Conservation (phyloP, 2,797 vertebrate genomes). For the Gadopsis bispinosus region DNA sequence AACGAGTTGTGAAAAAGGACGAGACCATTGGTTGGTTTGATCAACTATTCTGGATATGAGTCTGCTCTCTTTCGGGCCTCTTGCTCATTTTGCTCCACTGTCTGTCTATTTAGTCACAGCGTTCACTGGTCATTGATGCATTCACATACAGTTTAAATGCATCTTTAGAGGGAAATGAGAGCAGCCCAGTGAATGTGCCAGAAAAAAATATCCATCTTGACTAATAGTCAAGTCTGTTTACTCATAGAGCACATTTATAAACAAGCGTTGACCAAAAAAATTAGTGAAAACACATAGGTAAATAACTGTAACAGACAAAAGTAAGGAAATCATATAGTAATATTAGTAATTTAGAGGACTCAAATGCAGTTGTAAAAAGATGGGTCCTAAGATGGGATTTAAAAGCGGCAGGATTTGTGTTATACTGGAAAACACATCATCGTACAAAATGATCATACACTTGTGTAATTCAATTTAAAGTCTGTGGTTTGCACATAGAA, state of each 20-base stretch:
- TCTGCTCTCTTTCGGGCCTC: background rate
- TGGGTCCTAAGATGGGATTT: too few species aligned
- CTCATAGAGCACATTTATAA: background rate
- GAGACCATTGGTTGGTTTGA: constrained; percentile 41
- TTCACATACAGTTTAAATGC: background rate
- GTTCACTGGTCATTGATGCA: background rate
- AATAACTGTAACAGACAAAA: background rate
- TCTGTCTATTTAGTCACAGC: background rate
- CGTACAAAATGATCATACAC: background rate
- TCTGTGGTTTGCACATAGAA: background rate
- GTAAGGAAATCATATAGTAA: too few species aligned
- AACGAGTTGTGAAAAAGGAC: constrained; percentile 21
- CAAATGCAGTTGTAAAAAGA: too few species aligned
- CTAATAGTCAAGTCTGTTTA: background rate
- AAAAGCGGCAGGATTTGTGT: background rate
- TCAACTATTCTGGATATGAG: background rate
- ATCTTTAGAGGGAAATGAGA: background rate
- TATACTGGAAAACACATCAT: background rate
- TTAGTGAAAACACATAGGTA: background rate
- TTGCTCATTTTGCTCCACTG: background rate
- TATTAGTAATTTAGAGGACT: too few species aligned
- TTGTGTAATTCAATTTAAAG: background rate
- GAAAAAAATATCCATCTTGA: background rate
- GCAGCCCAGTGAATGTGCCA: background rate
- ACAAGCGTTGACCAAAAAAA: background rate